Evolutionary conservation across 1,140 invertebrate genomes (phyloP), one percentile per base, ranked within the genome.

Genomic region (Pteromalus puparum): DNA sequence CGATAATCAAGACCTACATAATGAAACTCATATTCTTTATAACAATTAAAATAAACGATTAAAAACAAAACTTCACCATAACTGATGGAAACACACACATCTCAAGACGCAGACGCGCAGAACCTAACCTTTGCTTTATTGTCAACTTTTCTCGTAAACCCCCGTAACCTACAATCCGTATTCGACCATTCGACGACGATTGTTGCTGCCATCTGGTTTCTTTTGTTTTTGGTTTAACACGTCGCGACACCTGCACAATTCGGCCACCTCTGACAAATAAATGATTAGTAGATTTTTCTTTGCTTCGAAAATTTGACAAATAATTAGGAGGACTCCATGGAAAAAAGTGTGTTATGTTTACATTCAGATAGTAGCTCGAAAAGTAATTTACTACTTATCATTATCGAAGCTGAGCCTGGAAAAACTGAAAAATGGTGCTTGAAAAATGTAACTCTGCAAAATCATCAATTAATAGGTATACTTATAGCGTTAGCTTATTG

Each of bases 191-290:
- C 34, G 15, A 6, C 24, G 24, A 4, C 26, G 38, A 75, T 82
- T 76, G 53, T 73, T 73, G 46, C 75, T 84, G 82, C 82, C 82
- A 84, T 84, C 82, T 84, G 76, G 73, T 72, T 77, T 82, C 78
- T 74, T 79, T 68, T 28, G 24, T 21, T 61, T 18, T 34, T 34
- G 30, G 21, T 61, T 18, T 53, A 65, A 68, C 81, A 46, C 13
- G 72, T 75, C 74, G 81, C 81, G 81, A 82, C 81, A 82, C 81
- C 81, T 82, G 73, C 73, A 46, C 6, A 67, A 30, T 65, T 75
- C n/a, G 24, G 10, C 61, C 21, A 18, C n/a, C 12, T 65, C 74
- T 75, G n/a, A 74, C 70, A 73, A 61, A 61, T 82, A 73, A 61
- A 61, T 82, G 9, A 65, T 18, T 21, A n/a, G 38, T 42, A 42